These are phyloP conservation scores for Chrysogorgia sp. DNA, from an alignment of 92 coral and sea anemone genomes.

Conservation along the genomic window DNA sequence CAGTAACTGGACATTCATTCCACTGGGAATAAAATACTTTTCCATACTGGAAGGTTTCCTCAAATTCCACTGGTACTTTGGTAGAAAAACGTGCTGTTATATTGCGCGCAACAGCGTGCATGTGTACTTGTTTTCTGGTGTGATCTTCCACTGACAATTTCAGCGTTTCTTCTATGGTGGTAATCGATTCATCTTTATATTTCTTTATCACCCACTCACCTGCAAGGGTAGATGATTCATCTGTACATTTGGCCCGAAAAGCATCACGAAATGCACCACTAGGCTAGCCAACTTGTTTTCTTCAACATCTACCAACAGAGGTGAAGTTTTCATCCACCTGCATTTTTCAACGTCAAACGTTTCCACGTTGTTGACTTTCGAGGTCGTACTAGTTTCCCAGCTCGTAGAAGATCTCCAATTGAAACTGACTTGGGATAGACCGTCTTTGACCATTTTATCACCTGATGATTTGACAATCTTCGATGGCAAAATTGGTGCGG, in stretches of 20 bases:
- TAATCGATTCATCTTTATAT: not conserved
- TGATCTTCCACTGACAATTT: too few relatives aligned
- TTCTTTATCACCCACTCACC: conserved; percentile 39
- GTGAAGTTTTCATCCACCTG: conserved; percentile 22
- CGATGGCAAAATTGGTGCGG: too few relatives aligned
- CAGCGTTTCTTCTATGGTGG: conserved; percentile 20
- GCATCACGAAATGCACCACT: conserved; percentile 49
- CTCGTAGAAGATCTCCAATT: too few relatives aligned
- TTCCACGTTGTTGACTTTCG: too few relatives aligned
- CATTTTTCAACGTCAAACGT: conserved; percentile 32
- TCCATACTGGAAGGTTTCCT: conserved; percentile 20
- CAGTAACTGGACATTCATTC: conserved; percentile 29
- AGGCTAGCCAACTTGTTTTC: conserved; percentile 41
- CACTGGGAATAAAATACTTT: not conserved
- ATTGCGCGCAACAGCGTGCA: conserved; percentile 38
- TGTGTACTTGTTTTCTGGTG: conserved; percentile 44
- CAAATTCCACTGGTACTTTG: conserved; percentile 38
- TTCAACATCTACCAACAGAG: conserved; percentile 26
- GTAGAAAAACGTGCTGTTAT: conserved; percentile 29
- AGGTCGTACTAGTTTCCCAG: too few relatives aligned
- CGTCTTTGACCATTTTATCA: too few relatives aligned
- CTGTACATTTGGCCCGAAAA: conserved; percentile 28
- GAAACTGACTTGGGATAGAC: too few relatives aligned
- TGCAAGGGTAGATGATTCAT: conserved; percentile 26
- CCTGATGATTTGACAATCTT: too few relatives aligned